Base-by-base conservation (phyloP, 2,113 vertebrate species). In the Arizona elegans region DNA sequence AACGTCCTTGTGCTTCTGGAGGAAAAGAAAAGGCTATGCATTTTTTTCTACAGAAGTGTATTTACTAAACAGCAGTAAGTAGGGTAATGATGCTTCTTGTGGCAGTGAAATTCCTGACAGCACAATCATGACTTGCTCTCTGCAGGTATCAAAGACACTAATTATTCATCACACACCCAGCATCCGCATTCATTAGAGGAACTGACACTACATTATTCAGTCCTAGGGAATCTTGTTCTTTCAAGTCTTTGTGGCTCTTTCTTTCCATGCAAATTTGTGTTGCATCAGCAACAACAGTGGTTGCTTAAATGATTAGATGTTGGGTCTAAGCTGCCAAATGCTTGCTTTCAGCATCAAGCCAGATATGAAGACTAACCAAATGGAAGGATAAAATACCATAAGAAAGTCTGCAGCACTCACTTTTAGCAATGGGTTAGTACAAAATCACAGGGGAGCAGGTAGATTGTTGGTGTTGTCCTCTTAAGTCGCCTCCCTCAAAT, bases 81-180 rank as follows among this genome's bases (percentile, higher is more conserved):
- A 92, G 15, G 93, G 95, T 95, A 97, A 97, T 96, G 94, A 96
- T 94, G 94, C 90, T 89, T 94, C 95, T 97, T 91, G 62, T 90
- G 33, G 93, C 62, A 11, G 53, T 94, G 91, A 96, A 96, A 88
- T 90, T 96, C 87, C 92, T 96, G 95, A 96, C 96, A 97, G 95
- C 94, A 95, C 95, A 97, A 97, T 97, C 95, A 95, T 94, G 96
- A 96, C 97, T 95, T 96, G 95, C 94, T 96, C 95, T 95, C 96
- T 93, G 93, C 95, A 96, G 93, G 96, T 96, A 97, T 97, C 96
- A 96, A 97, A 97, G 95, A 95, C 95, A 86, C 96, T 97, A 97
- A 97, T 97, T 96, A 97, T 92, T 94, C 94, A 92, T 96, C 92
- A 88, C 1, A 70, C 88, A 38, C 93, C 92, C 90, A 88, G 3